phyloP scores from a whole-genome alignment of 2,113 vertebrate species.

The Chaenogobius annularis region DNA sequence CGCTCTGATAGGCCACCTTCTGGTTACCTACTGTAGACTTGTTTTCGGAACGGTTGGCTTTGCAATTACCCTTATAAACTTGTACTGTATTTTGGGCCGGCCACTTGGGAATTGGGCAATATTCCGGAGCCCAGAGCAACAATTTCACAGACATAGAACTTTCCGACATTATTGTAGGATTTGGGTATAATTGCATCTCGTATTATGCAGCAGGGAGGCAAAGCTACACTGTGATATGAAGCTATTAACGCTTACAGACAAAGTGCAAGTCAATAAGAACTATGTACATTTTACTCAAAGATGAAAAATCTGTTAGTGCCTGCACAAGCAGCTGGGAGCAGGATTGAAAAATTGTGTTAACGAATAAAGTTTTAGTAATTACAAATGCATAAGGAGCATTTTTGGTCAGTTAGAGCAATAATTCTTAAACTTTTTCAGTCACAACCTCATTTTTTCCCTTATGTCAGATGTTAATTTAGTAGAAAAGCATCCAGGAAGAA shows the following conservation, averaged over 20 bases:
- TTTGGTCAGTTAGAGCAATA: too few relatives aligned
- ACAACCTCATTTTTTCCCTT: too few relatives aligned
- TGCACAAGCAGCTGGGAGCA: not conserved
- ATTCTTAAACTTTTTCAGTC: too few relatives aligned
- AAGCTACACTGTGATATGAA: slow-evolving; percentile 39
- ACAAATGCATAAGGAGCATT: too few relatives aligned
- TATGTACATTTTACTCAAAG: not conserved
- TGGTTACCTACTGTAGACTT: slow-evolving; percentile 48
- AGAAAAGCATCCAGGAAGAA: too few relatives aligned
- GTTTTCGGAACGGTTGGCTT: slow-evolving; percentile 70
- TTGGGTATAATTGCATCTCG: slow-evolving; percentile 63
- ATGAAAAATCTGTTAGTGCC: not conserved
- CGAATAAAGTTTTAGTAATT: not conserved
- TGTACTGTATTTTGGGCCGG: slow-evolving; percentile 60
- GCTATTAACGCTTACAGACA: slow-evolving; percentile 45
- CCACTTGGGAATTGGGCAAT: slow-evolving; percentile 64
- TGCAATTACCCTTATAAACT: slow-evolving; percentile 68
- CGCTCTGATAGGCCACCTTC: slow-evolving; percentile 39
- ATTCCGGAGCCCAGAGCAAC: slow-evolving; percentile 54
- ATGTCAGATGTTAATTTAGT: too few relatives aligned
- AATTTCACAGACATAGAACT: slow-evolving; percentile 59
- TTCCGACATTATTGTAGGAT: slow-evolving; percentile 43
- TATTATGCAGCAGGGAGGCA: slow-evolving; percentile 53
- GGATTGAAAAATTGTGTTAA: not conserved
- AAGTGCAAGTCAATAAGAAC: slow-evolving; percentile 7